These are phyloP conservation scores for Strigamia maritima DNA, from an alignment of 2,888 invertebrate species.

Conservation along the genomic window DNA sequence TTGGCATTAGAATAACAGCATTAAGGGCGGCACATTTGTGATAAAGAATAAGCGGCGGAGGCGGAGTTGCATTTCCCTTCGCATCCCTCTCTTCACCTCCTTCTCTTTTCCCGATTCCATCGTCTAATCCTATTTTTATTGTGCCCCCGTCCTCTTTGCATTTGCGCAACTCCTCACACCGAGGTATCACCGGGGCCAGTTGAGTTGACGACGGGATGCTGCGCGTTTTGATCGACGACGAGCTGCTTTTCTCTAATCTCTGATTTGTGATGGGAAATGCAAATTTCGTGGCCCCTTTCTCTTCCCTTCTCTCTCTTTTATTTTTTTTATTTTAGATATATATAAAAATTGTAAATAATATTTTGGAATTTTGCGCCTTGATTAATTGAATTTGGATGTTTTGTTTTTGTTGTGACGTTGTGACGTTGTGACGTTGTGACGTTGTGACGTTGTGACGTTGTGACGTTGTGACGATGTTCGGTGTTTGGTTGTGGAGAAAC, in stretches of 20 bases:
- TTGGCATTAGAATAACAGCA: conserved; percentile 41
- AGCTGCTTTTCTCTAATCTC: conserved; percentile 32
- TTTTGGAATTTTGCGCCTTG: not conserved
- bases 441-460: not conserved
- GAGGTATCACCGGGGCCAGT: conserved; percentile 32
- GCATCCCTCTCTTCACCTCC: conserved; percentile 31
- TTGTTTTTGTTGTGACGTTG: no score
- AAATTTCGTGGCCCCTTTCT: conserved; percentile 8
- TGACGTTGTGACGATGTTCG: not conserved
- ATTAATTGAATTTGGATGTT: no score
- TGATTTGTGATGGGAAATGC: conserved; percentile 34
- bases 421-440: not conserved
- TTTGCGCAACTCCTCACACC: conserved; percentile 36
- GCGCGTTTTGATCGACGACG: conserved; percentile 29
- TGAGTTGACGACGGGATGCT: conserved; percentile 17
- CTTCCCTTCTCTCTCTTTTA: not conserved
- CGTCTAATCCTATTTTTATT: conserved; percentile 40
- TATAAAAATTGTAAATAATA: conserved; percentile 1
- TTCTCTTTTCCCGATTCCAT: conserved; percentile 13
- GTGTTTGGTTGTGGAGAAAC: conserved; percentile 5
- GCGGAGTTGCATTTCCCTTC: conserved; percentile 28
- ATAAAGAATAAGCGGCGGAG: conserved; percentile 35
- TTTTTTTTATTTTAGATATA: not conserved
- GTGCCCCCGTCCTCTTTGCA: conserved; percentile 35
- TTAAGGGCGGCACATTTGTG: conserved; percentile 41